A percentile compares a stretch with the other conserved stretches of the same genome.
These are phyloP conservation scores for Rhabdophis nuchalis DNA, from an alignment of 2,797 vertebrate species.

Conservation along the genomic window DNA sequence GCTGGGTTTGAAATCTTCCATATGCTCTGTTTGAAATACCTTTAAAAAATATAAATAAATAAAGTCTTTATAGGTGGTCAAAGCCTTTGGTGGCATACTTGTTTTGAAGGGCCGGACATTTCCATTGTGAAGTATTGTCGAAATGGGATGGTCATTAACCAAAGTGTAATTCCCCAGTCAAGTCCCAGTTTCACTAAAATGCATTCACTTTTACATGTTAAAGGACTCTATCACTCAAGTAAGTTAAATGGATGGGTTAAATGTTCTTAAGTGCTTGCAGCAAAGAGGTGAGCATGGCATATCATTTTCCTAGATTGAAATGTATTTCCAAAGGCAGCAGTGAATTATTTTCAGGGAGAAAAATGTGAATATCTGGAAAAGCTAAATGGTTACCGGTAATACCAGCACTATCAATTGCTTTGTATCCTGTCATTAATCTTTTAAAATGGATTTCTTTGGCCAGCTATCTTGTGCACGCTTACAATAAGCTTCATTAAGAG, in stretches of 20 bases:
- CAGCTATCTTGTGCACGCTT: neutral
- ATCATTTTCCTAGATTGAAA: conserved; percentile 38
- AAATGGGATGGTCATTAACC: conserved; percentile 39
- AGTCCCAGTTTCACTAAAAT: conserved; percentile 44
- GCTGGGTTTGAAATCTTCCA: neutral
- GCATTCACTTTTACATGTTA: conserved; percentile 45
- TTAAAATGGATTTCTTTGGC: neutral
- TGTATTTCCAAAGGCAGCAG: conserved; percentile 18
- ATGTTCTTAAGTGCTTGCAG: conserved; percentile 42
- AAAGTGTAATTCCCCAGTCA: conserved; percentile 53
- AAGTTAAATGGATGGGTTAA: conserved; percentile 62
- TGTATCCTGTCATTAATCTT: neutral
- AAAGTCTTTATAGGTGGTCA: neutral
- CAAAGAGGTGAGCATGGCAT: conserved; percentile 24
- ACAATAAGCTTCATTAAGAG: neutral
- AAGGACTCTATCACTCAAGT: conserved; percentile 45
- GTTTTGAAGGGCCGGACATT: conserved; percentile 13
- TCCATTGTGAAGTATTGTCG: conserved; percentile 34
- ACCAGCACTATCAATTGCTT: neutral
- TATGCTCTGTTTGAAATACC: neutral
- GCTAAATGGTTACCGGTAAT: neutral
- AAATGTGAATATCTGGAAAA: conserved; percentile 9
- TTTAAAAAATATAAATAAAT: neutral
- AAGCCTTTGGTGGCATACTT: conserved; percentile 4
- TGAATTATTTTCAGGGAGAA: conserved; percentile 20